Evolutionary conservation across 2,888 invertebrate genomes (phyloP).

Genomic region (Urechis unicinctus): DNA sequence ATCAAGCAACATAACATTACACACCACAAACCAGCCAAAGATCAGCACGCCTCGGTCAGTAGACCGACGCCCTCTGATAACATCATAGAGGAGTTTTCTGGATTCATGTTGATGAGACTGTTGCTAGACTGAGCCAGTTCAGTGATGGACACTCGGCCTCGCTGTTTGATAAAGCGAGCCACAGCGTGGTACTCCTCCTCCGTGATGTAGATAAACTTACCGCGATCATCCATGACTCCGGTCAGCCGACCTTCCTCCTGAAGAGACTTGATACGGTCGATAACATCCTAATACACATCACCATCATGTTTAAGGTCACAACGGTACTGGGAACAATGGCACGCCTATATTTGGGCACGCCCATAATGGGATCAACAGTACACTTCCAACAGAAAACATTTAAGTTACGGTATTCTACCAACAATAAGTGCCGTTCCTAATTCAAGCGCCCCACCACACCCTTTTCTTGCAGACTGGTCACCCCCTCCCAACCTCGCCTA

Average conservation of each 20-base stretch:
- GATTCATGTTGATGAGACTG: slow-evolving; percentile 73
- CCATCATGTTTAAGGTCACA: too few relatives aligned
- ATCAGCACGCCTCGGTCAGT: too few relatives aligned
- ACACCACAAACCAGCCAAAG: too few relatives aligned
- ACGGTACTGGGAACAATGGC: too few relatives aligned
- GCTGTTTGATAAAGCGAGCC: slow-evolving; percentile 87
- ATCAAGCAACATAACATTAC: too few relatives aligned
- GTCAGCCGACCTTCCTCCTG: slow-evolving; percentile 78
- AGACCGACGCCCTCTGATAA: too few relatives aligned
- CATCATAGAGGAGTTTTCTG: slow-evolving; percentile 28
- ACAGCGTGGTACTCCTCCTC: slow-evolving; percentile 83
- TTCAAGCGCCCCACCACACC: too few relatives aligned
- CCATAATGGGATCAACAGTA: neutral
- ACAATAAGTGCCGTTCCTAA: too few relatives aligned
- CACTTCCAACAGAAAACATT: too few relatives aligned
- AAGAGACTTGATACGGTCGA: slow-evolving; percentile 71
- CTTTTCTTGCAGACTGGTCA: too few relatives aligned
- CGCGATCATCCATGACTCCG: slow-evolving; percentile 94
- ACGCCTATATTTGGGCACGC: neutral
- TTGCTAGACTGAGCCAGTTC: slow-evolving; percentile 94
- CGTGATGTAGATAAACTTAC: slow-evolving; percentile 97
- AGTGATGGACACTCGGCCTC: slow-evolving; percentile 86
- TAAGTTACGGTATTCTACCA: too few relatives aligned
- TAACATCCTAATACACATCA: slow-evolving; percentile 44
- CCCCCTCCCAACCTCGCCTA: too few relatives aligned